Evolutionary conservation across 2,113 vertebrate species (phyloP).

Genomic region (Strix aluco): DNA sequence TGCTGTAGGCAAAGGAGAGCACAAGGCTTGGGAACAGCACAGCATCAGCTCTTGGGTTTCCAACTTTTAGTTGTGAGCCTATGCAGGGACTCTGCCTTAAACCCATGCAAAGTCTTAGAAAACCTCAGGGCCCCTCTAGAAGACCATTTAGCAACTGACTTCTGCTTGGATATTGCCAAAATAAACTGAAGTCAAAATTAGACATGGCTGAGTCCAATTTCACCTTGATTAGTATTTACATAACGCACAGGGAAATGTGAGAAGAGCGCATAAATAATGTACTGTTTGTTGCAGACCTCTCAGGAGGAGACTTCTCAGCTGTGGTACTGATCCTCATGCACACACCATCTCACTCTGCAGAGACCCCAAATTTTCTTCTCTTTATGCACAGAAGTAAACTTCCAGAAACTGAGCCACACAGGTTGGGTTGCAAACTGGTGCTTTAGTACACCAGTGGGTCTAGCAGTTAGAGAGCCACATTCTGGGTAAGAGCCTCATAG

Average conservation of each 20-base stretch:
- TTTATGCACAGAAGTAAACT: background rate
- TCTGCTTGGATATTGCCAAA: constrained; percentile 11
- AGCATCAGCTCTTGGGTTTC: background rate
- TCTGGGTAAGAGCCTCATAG: background rate
- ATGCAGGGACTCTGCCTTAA: background rate
- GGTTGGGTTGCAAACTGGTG: background rate
- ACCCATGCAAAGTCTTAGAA: background rate
- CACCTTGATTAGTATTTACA: constrained; percentile 64
- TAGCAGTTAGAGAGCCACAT: background rate
- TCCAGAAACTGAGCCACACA: background rate
- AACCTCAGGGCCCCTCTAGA: background rate
- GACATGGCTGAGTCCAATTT: constrained; percentile 19
- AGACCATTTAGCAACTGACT: background rate
- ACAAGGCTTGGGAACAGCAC: background rate
- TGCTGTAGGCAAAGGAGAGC: background rate
- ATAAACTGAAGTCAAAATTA: constrained; percentile 23
- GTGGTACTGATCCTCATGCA: background rate
- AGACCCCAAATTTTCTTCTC: background rate
- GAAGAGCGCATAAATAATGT: constrained; percentile 57
- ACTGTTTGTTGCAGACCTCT: constrained; percentile 12
- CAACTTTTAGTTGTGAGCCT: background rate
- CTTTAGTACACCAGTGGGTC: background rate
- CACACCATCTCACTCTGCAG: background rate
- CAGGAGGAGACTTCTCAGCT: background rate
- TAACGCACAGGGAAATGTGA: constrained; percentile 15